Base-by-base conservation (phyloP, 2,113 vertebrate species). In the Scartelaos histophorus region DNA sequence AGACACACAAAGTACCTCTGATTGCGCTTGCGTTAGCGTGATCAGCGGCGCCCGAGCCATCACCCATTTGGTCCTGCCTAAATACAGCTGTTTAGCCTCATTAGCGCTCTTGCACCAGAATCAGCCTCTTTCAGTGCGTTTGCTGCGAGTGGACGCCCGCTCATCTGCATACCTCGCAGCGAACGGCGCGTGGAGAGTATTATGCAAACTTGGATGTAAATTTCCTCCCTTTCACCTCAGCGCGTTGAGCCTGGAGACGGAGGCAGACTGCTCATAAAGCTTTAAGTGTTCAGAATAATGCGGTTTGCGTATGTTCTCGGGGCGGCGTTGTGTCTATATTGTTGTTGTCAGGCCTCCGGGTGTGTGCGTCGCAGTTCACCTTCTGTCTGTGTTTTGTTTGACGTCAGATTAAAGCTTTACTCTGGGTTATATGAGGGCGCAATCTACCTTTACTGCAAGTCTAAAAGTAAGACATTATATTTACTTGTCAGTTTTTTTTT, bases 11-110 rank as follows among this genome's bases (percentile, higher is more conserved):
- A 64, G 34, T 43, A 19, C 16, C 16, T 19, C 16, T 64, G 61
- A 64, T 64, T 64, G 25, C 25, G 5, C 19, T 35, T 64, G 25
- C 25, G 5, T 35, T 35, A 35, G 34, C 61, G 19, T n/a, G 9
- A 64, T 38, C 25, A 34, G 49, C 24, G 46, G 58, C 72, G 46
- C 64, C 79, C 57, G 13, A 71, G 67, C 67, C 61, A 69, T 61
- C 69, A 67, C 66, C 71, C 69, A 71, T 78, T 82, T 82, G 53
- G 71, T 65, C 67, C 68, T 75, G 54, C 62, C 54, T 71, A 78
- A 78, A 78, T 69, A 73, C 75, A 69, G 72, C 73, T 69, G 21
- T 51, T 69, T 17, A 54, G 16, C 10, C 61, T 38, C 46, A 47
- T 70, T 64, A 45, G 56, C 75, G 66, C 47, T 51, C 47, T 51